A percentile compares a stretch with the other conserved stretches of the same genome.
These are phyloP conservation scores for Doris montereyensis DNA, from an alignment of 2,888 invertebrate species.

Conservation along the genomic window DNA sequence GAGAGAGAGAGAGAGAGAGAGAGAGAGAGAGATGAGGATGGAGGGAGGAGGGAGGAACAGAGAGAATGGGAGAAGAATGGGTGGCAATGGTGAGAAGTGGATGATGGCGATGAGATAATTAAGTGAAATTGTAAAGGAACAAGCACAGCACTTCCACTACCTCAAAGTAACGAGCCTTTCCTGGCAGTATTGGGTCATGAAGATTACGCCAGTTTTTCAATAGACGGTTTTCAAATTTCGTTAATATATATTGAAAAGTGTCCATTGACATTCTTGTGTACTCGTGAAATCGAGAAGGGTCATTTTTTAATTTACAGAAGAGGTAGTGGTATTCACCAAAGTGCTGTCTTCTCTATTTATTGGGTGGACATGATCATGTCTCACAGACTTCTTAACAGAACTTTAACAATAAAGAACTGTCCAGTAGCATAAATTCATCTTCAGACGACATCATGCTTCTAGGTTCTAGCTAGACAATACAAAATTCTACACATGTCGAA, in stretches of 20 bases:
- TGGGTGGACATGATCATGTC: not conserved
- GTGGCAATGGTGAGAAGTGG: not conserved
- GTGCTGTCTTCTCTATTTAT: not conserved
- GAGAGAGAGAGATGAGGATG: not conserved
- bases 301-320: not conserved
- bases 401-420: not conserved
- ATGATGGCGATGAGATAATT: too few relatives aligned
- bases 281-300: not conserved
- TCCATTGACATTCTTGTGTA: not conserved
- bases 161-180: not conserved
- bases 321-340: not conserved
- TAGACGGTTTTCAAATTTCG: not conserved
- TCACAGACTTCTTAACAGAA: not conserved
- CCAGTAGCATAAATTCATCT: not conserved
- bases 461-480: not conserved
- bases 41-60: not conserved
- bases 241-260: not conserved
- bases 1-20: slow-evolving; percentile 7
- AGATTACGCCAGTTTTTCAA: not conserved
- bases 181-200: not conserved
- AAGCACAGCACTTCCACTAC: not conserved
- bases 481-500: not conserved
- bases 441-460: not conserved
- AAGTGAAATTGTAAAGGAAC: not conserved
- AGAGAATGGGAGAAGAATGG: not conserved